Evolutionary conservation across 2,888 invertebrate species (phyloP).

Genomic region (Priapulus caudatus): DNA sequence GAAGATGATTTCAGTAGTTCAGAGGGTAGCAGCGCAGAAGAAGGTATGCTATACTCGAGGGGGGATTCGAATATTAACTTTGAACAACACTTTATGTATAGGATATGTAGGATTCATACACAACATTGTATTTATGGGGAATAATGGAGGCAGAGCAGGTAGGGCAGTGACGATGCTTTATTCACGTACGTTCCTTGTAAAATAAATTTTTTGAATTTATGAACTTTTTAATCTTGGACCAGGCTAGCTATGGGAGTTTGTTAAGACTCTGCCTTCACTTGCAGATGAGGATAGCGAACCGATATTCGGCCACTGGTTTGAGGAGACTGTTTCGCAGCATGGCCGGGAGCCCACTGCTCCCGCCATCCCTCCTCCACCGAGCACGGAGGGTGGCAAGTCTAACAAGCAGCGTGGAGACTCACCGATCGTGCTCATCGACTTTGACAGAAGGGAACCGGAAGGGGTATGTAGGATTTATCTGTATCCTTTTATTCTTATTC

Average conservation of each 20-base stretch:
- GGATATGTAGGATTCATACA: neutral
- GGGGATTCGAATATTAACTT: no score
- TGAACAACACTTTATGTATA: no score
- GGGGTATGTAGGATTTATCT: slow-evolving; percentile 42
- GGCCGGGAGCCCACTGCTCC: slow-evolving; percentile 27
- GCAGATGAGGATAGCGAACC: slow-evolving; percentile 51
- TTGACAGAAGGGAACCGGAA: slow-evolving; percentile 65
- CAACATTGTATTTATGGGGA: slow-evolving; percentile 9
- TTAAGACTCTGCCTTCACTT: no score
- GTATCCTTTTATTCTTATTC: neutral
- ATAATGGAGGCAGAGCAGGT: no score
- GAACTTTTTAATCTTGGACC: no score
- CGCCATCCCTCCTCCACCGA: slow-evolving; percentile 25
- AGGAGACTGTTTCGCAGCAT: slow-evolving; percentile 74
- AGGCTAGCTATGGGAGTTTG: no score
- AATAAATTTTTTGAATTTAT: no score
- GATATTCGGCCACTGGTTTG: slow-evolving; percentile 82
- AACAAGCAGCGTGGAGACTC: slow-evolving; percentile 1
- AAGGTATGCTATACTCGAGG: no score
- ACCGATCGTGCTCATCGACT: slow-evolving; percentile 46
- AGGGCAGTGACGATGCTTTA: no score
- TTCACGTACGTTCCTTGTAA: no score
- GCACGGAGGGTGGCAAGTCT: slow-evolving; percentile 19
- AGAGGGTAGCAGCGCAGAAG: slow-evolving; percentile 63
- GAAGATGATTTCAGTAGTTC: slow-evolving; percentile 82